A percentile compares a stretch with the other conserved stretches of the same genome.
Conservation (phyloP, 1,140 invertebrate genomes). For the Drosophila tsacasi region DNA sequence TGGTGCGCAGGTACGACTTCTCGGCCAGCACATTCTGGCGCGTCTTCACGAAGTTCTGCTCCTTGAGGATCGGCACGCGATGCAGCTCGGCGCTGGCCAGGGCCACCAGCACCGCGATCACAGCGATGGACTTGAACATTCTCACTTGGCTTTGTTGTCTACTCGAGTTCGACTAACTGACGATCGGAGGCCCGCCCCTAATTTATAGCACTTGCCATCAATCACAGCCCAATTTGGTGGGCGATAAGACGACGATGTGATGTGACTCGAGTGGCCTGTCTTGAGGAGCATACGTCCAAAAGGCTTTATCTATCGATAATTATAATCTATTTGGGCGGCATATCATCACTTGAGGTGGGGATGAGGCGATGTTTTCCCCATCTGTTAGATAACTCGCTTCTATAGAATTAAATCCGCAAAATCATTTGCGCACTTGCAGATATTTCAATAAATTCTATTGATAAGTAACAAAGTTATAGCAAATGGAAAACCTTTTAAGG, state of each 20-base stretch:
- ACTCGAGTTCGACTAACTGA: slow-evolving; percentile 64
- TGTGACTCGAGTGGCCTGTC: slow-evolving; percentile 6
- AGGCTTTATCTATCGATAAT: slow-evolving; percentile 26
- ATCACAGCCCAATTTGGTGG: slow-evolving; percentile 28
- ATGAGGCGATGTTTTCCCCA: slow-evolving; percentile 12
- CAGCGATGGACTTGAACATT: slow-evolving; percentile 57
- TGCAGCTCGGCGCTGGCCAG: slow-evolving; percentile 71
- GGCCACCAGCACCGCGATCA: slow-evolving; percentile 60
- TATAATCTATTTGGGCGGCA: slow-evolving; percentile 29
- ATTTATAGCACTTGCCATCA: slow-evolving; percentile 65
- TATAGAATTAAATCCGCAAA: slow-evolving; percentile 10
- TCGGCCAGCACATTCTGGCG: slow-evolving; percentile 65
- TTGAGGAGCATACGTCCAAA: neutral
- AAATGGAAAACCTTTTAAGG: neutral
- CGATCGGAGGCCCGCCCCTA: slow-evolving; percentile 5
- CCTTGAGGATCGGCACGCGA: slow-evolving; percentile 63
- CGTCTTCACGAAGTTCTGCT: slow-evolving; percentile 72
- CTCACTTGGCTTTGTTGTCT: slow-evolving; percentile 51
- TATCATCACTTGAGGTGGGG: slow-evolving; percentile 23
- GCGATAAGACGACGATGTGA: slow-evolving; percentile 8
- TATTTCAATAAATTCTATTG: neutral
- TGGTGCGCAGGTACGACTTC: slow-evolving; percentile 54
- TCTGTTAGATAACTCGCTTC: slow-evolving; percentile 23
- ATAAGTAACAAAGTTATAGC: neutral
- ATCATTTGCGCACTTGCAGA: neutral